These are phyloP conservation scores for Nomada goodeniana DNA, from an alignment of 2,888 invertebrate genomes.

Conservation along the genomic window DNA sequence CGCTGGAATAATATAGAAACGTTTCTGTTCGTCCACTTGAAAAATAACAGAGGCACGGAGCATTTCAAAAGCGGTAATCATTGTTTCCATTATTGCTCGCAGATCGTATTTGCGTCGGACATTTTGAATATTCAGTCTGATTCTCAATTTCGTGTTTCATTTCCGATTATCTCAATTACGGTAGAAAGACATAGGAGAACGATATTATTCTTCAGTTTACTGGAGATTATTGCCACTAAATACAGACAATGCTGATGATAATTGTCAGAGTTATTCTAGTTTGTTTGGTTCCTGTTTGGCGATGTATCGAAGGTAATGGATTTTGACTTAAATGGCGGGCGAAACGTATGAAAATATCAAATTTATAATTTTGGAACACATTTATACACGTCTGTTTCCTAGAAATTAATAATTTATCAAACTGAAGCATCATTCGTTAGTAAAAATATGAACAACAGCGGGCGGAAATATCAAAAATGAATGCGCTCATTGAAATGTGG, in stretches of 20 bases:
- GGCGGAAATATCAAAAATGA: background rate
- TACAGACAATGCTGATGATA: background rate
- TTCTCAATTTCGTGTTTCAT: background rate
- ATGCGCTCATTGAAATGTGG: background rate
- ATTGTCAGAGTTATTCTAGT: background rate
- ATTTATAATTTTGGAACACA: too few relatives aligned
- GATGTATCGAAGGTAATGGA: too few relatives aligned
- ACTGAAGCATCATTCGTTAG: too few relatives aligned
- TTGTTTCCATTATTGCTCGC: background rate
- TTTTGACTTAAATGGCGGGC: too few relatives aligned
- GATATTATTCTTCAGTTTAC: too few relatives aligned
- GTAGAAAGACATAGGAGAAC: background rate
- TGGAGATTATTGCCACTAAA: background rate
- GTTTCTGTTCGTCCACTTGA: background rate
- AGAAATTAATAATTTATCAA: too few relatives aligned
- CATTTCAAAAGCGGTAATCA: constrained; percentile 5
- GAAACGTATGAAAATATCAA: too few relatives aligned
- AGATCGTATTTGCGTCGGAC: background rate
- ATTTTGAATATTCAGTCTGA: background rate
- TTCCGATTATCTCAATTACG: background rate
- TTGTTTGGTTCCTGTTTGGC: background rate
- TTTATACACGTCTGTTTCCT: too few relatives aligned
- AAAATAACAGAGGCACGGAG: constrained; percentile 10
- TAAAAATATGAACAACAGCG: background rate
- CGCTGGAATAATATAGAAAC: background rate